Evolutionary conservation across 2,113 vertebrate species (phyloP), one percentile per base, ranked within the genome.

Genomic region (Tylochromis polylepis): DNA sequence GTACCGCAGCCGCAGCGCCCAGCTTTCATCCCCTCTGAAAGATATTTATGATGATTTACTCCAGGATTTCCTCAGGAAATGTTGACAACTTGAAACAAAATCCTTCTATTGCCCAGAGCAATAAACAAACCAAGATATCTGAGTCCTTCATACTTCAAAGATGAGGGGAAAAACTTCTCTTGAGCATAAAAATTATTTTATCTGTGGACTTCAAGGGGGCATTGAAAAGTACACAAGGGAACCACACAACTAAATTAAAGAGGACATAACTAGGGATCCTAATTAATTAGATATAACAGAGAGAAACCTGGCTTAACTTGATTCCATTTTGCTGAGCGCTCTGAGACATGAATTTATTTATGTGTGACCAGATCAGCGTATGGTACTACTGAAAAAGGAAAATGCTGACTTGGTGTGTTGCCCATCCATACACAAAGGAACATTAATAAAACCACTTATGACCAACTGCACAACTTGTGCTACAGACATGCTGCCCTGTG

Each of bases 31-130:
- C 85, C 16, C 59, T 84, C 79, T 83, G 82, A 88, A 82, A 82
- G 86, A 92, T 92, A 94, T 93, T 93, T 87, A 88, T 90, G 90
- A 94, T 94, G 88, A 95, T 95, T 95, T 94, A 93, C 91, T 91
- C 53, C 51, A 88, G 81, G 81, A 93, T 92, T 94, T 95, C 93
- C 94, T 95, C 87, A 95, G 94, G 94, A 95, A 94, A 94, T 95
- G 95, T 94, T 92, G 93, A 95, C 94, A 93, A 95, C 93, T 94
- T 94, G 89, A 95, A 94, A 95, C 90, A 85, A 92, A 93, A 93
- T 93, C 90, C 77, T 87, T 88, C 84, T 43, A 51, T 89, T 78
- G 88, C 92, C 89, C 59, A 3, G n/a, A 93, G 91, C 91, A 81
- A 87, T 93, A 95, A 95, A 95, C 90, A 94, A 92, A 91, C 67